phyloP scores from a whole-genome alignment of 2,888 invertebrate genomes.

The Trichacis sp. region DNA sequence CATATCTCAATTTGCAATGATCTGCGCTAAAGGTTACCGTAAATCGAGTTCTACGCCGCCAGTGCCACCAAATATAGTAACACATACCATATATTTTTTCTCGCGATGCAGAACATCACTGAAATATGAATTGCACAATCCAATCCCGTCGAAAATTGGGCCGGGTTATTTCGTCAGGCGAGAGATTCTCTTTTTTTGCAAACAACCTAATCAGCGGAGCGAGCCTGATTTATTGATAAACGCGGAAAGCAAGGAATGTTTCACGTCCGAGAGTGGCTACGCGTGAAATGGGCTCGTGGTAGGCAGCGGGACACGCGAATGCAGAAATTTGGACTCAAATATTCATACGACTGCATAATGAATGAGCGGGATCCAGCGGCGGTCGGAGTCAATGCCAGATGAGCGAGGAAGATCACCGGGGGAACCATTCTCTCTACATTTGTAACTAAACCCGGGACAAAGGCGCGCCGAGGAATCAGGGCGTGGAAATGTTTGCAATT shows the following conservation, averaged over 20 bases:
- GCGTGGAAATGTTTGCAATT: slow-evolving; percentile 33
- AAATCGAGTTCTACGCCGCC: too few species aligned
- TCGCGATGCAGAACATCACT: too few species aligned
- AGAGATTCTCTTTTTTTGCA: not conserved
- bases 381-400: slow-evolving; percentile 25
- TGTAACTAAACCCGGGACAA: slow-evolving; percentile 60
- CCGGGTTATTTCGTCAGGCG: not conserved
- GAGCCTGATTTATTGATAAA: slow-evolving; percentile 11
- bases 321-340: slow-evolving; percentile 51
- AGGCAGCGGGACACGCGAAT: slow-evolving; percentile 30
- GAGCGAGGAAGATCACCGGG: slow-evolving; percentile 24
- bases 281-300: slow-evolving; percentile 35
- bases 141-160: too few species aligned
- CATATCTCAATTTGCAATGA: too few species aligned
- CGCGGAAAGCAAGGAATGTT: slow-evolving; percentile 16
- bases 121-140: too few species aligned
- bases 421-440: slow-evolving; percentile 50
- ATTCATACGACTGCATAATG: slow-evolving; percentile 59
- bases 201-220: not conserved
- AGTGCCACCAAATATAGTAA: too few species aligned
- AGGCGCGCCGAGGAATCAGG: slow-evolving; percentile 40
- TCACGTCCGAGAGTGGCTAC: slow-evolving; percentile 19
- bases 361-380: slow-evolving; percentile 48
- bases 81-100: too few species aligned
- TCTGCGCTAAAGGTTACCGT: too few species aligned